A percentile compares a stretch with the other conserved stretches of the same genome.
Evolutionary conservation across 2,797 vertebrate genomes (phyloP).

Genomic region (Syngnathus acus): DNA sequence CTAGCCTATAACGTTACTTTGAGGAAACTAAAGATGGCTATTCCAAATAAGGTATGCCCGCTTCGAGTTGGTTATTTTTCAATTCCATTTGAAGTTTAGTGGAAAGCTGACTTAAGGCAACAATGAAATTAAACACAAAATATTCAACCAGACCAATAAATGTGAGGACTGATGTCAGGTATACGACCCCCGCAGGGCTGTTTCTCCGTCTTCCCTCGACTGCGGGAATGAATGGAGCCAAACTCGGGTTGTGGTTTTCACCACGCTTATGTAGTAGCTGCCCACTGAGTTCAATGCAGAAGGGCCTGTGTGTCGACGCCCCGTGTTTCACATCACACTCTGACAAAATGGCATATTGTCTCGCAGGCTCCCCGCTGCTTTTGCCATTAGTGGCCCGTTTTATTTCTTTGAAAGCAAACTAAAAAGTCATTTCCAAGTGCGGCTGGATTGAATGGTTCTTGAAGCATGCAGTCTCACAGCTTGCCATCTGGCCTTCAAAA

Average conservation of each 20-base stretch:
- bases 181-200: not conserved
- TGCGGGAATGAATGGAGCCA: not conserved
- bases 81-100: too few species aligned
- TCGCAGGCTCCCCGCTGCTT: conserved; percentile 40
- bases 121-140: too few species aligned
- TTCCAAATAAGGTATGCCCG: too few species aligned
- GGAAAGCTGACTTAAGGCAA: too few species aligned
- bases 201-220: not conserved
- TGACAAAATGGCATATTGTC: conserved; percentile 19
- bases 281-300: not conserved
- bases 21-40: too few species aligned
- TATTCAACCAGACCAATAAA: not conserved
- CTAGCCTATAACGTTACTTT: too few species aligned
- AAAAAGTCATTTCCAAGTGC: conserved; percentile 19
- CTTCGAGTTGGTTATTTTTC: too few species aligned
- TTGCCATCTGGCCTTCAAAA: conserved; percentile 31
- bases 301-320: not conserved
- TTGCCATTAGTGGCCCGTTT: conserved; percentile 33
- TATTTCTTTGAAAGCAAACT: conserved; percentile 23
- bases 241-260: not conserved
- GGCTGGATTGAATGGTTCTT: conserved; percentile 9
- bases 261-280: not conserved
- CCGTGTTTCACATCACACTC: not conserved
- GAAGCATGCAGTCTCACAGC: conserved; percentile 31
- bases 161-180: too few species aligned